Conservation (phyloP, 1,140 invertebrate genomes). For the Drosophila biarmipes region DNA sequence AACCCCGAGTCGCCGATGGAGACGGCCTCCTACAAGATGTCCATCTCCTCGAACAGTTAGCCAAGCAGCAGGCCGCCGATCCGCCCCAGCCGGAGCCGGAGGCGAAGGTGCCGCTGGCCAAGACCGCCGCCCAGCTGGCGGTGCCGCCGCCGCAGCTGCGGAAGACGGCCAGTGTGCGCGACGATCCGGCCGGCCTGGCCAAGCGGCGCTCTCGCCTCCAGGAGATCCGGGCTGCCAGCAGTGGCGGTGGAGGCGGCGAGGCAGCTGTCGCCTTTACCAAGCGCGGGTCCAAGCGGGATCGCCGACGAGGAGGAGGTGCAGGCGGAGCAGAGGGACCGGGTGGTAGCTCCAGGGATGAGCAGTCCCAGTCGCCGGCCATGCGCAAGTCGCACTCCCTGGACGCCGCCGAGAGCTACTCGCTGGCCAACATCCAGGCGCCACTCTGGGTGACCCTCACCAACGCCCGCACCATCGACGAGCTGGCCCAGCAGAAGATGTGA, state of each 20-base stretch:
- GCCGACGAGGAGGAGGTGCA: slow-evolving; percentile 29
- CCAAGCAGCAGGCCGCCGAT: slow-evolving; percentile 37
- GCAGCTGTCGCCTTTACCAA: slow-evolving; percentile 57
- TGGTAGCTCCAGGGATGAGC: neutral
- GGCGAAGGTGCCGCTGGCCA: slow-evolving; percentile 9
- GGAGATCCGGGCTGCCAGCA: slow-evolving; percentile 60
- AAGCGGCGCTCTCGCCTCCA: slow-evolving; percentile 69
- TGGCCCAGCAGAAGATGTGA: slow-evolving; percentile 74
- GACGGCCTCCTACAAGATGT: slow-evolving; percentile 78
- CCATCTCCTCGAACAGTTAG: slow-evolving; percentile 82
- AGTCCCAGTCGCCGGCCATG: slow-evolving; percentile 33
- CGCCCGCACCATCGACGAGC: slow-evolving; percentile 85
- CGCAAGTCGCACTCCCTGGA: slow-evolving; percentile 76
- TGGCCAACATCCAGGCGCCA: slow-evolving; percentile 85
- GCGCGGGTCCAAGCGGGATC: slow-evolving; percentile 58
- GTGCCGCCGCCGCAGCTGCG: slow-evolving; percentile 61
- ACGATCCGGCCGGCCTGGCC: slow-evolving; percentile 57
- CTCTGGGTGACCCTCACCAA: slow-evolving; percentile 89
- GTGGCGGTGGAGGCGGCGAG: slow-evolving; percentile 21
- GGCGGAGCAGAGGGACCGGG: slow-evolving; percentile 5
- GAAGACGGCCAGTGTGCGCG: slow-evolving; percentile 61
- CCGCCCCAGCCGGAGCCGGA: neutral
- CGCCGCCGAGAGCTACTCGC: slow-evolving; percentile 64
- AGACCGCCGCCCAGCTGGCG: slow-evolving; percentile 34
- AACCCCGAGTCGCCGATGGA: slow-evolving; percentile 82